Percentiles rank a stretch among this genome's conserved stretches.
phyloP scores from a whole-genome alignment of 1,140 invertebrate species.

The Drosophila pallidifrons region DNA sequence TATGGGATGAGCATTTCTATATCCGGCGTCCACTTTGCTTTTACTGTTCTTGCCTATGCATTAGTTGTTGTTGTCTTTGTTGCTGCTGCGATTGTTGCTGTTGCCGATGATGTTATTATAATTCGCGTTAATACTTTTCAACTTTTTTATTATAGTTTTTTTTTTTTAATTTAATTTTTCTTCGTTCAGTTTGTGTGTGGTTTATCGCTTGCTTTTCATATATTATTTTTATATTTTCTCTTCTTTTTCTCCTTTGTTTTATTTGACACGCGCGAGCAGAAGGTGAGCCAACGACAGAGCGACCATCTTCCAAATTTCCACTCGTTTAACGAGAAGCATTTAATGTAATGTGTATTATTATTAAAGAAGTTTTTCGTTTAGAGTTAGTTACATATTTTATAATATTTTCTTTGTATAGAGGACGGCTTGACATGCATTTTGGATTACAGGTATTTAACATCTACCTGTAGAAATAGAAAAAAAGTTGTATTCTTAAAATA shows the following conservation, averaged over 20 bases:
- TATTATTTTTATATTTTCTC: constrained; percentile 15
- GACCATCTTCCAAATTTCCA: constrained; percentile 57
- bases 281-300: constrained; percentile 65
- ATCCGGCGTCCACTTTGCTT: constrained; percentile 55
- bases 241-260: constrained; percentile 44
- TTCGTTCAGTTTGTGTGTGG: constrained; percentile 11
- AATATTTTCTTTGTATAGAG: constrained; percentile 73
- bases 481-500: too few species aligned
- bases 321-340: constrained; percentile 37
- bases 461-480: constrained; percentile 31
- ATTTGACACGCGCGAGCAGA: constrained; percentile 71
- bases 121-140: constrained; percentile 47
- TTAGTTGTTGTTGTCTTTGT: constrained; percentile 15
- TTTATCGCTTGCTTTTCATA: constrained; percentile 7
- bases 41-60: constrained; percentile 21
- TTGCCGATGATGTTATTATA: constrained; percentile 30
- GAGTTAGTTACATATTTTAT: constrained; percentile 55
- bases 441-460: constrained; percentile 62
- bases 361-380: constrained; percentile 22
- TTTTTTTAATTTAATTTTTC: neutral
- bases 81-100: constrained; percentile 10
- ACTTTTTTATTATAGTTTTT: constrained; percentile 2
- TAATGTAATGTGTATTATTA: constrained; percentile 10
- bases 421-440: constrained; percentile 78
- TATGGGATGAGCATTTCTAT: constrained; percentile 44